These are phyloP conservation scores for Phylloscopus trochilus DNA, from an alignment of 2,113 vertebrate genomes.

Conservation along the genomic window DNA sequence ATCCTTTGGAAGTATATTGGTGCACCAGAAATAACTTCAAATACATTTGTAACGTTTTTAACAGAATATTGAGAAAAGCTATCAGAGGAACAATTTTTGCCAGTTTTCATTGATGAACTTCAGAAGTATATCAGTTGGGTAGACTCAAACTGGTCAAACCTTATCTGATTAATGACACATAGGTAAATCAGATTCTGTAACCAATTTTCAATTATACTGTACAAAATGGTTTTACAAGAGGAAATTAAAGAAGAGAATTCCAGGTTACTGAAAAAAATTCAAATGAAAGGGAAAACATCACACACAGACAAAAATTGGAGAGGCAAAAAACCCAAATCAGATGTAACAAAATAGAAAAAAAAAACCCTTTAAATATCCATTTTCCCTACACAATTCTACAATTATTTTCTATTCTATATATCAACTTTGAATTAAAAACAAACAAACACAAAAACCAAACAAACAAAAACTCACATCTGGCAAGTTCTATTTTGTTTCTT, in stretches of 20 bases:
- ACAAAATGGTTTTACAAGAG: not conserved
- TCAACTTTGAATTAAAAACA: not conserved
- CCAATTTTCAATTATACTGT: not conserved
- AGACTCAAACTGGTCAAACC: not conserved
- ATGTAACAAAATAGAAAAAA: not conserved
- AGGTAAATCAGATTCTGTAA: not conserved
- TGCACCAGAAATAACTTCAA: not conserved
- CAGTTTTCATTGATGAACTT: not conserved
- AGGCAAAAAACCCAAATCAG: not conserved
- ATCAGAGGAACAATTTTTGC: not conserved
- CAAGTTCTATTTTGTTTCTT: not conserved
- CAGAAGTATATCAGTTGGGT: not conserved
- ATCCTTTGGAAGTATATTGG: not conserved
- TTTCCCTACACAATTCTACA: not conserved
- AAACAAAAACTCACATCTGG: not conserved
- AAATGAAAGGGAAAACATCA: not conserved
- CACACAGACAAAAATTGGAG: not conserved
- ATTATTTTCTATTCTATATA: not conserved
- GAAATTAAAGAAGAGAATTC: not conserved
- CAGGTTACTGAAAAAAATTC: not conserved
- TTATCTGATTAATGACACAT: not conserved
- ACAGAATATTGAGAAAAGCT: not conserved
- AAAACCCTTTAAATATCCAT: not conserved
- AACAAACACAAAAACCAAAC: accelerated
- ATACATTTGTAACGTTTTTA: not conserved